These are phyloP conservation scores for Mohoua ochrocephala DNA, from an alignment of 2,113 vertebrate species.

Conservation along the genomic window DNA sequence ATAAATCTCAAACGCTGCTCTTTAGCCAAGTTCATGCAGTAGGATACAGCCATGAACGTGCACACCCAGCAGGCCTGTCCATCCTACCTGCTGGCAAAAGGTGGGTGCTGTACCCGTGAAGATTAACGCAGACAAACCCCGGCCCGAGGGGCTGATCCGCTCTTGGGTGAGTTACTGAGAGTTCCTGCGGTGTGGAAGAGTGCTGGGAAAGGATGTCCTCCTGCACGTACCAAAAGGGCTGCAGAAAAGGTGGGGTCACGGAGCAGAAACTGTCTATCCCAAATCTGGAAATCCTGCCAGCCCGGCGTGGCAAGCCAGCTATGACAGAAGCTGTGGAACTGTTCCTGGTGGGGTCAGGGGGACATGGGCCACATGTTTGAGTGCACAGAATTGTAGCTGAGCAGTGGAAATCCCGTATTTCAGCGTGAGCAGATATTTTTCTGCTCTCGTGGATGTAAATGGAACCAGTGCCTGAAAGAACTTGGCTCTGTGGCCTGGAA, in stretches of 20 bases:
- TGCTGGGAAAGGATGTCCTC: neutral
- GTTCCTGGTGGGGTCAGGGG: slow-evolving; percentile 38
- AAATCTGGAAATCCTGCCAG: neutral
- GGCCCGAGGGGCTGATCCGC: neutral
- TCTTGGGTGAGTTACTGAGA: no score
- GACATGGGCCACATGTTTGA: slow-evolving; percentile 2
- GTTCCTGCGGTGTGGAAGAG: neutral
- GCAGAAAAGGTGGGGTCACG: neutral
- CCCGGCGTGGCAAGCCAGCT: neutral
- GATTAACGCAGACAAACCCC: neutral
- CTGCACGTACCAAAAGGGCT: neutral
- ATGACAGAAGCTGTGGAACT: neutral
- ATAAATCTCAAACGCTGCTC: neutral
- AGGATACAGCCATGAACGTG: neutral
- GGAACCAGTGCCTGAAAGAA: neutral
- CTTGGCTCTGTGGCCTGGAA: neutral
- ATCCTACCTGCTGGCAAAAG: neutral
- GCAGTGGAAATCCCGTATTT: neutral
- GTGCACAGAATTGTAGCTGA: neutral
- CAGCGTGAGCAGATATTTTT: neutral
- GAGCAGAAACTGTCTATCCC: neutral
- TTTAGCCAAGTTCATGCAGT: neutral
- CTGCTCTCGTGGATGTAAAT: neutral
- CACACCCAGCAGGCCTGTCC: neutral
- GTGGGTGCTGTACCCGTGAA: neutral